Base-by-base conservation (phyloP, 2,797 vertebrate species). In the Alcedo atthis region DNA sequence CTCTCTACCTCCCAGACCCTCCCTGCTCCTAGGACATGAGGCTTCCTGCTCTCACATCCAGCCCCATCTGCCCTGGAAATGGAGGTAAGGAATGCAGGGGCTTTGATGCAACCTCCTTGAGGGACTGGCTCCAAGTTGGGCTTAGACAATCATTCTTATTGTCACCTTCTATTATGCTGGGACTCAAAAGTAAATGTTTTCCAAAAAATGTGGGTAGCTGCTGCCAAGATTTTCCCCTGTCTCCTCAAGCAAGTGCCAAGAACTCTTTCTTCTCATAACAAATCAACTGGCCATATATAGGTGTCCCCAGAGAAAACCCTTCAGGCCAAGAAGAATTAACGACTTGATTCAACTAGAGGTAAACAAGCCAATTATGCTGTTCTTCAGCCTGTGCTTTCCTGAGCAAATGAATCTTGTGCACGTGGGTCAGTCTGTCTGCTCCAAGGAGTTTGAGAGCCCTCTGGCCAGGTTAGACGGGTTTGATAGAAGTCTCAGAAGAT, bases 191-290 rank as follows among this genome's bases (percentile, higher is more conserved):
- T 28, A 35, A 87, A 51, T 15, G 8, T 73, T 91, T 45, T 46
- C 55, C 26, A 59, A 61, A 71, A 68, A 68, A 45, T 7, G 25
- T 2, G 26, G 15, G 61, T 28, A 81, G 40, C 63, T 77, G 35
- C 57, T 87, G 94, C 71, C 93, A 95, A 81, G 51, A 69, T 53
- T 63, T 40, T 70, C 4, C 24, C 46, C 62, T 42, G 20, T 70
- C 54, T 78, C 82, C 58, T 77, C 58, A 25, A 77, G 66, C 48
- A 58, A 90, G 51, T 64, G 81, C 92, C 87, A 95, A 92, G 84
- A 78, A 53, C 79, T 93, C 58, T 58, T 54, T 75, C 83, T 85
- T 83, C 79, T 77, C 66, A n/a, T 33, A 48, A 75, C 73, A 87
- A 85, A 89, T 63, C 81, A 82, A 22, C 35, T 51, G 28, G 37